Evolutionary conservation across 2,113 vertebrate species (phyloP).

Genomic region (Diglossa brunneiventris): DNA sequence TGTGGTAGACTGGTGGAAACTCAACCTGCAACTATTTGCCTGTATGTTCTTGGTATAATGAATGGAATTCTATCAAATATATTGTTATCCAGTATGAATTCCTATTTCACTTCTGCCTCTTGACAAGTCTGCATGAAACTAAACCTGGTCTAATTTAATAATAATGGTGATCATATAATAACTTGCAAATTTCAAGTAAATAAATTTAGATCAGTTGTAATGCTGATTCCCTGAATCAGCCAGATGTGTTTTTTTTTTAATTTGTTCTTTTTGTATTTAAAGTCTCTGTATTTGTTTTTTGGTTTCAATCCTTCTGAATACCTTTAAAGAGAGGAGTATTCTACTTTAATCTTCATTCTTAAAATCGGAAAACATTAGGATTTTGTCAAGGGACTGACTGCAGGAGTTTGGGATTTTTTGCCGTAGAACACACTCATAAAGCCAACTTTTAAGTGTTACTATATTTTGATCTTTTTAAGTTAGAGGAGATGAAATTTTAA

Average conservation of each 20-base stretch:
- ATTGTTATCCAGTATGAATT: background rate
- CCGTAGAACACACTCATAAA: background rate
- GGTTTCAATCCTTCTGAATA: background rate
- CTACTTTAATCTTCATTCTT: background rate
- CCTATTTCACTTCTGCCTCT: background rate
- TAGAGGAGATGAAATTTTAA: background rate
- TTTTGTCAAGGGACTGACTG: background rate
- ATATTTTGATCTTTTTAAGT: background rate
- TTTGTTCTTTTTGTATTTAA: background rate
- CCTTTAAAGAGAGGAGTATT: background rate
- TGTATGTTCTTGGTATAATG: background rate
- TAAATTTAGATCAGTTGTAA: background rate
- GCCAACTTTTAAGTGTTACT: background rate
- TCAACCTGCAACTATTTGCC: background rate
- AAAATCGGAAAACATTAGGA: background rate
- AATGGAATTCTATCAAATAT: background rate
- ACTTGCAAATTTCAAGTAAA: background rate
- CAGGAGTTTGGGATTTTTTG: background rate
- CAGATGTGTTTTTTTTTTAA: background rate
- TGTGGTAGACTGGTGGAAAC: background rate
- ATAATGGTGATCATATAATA: background rate
- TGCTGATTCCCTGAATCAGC: background rate
- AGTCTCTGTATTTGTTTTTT: background rate
- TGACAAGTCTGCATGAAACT: background rate
- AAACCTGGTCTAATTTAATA: background rate